These are phyloP conservation scores for Rhagoletis pomonella DNA, from an alignment of 1,140 invertebrate species.

Conservation along the genomic window DNA sequence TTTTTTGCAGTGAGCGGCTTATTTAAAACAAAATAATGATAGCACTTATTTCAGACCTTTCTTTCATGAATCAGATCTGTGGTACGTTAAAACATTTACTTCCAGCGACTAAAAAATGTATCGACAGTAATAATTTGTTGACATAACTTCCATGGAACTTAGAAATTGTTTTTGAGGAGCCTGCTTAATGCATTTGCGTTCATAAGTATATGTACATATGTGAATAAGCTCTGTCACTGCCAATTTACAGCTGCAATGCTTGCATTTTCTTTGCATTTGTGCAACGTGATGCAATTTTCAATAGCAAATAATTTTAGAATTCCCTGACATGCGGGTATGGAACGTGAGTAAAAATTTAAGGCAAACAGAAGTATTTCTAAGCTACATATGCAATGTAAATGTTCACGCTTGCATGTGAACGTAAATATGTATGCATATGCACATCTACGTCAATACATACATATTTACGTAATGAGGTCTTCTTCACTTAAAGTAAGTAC, in stretches of 20 bases:
- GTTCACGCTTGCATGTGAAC: neutral
- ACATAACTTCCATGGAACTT: too few relatives aligned
- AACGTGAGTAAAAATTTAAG: conserved; percentile 24
- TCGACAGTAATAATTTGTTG: too few relatives aligned
- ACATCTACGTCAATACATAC: neutral
- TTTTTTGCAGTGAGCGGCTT: too few relatives aligned
- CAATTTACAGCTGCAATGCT: conserved; percentile 15
- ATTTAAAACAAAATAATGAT: too few relatives aligned
- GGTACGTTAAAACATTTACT: too few relatives aligned
- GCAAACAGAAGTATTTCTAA: neutral
- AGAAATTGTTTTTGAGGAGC: too few relatives aligned
- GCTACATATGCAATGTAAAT: neutral
- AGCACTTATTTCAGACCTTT: too few relatives aligned
- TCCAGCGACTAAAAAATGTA: too few relatives aligned
- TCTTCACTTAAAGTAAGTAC: neutral
- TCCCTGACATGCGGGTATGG: neutral
- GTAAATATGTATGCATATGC: neutral
- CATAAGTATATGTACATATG: neutral
- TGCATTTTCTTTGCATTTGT: conserved; percentile 50
- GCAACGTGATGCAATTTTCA: conserved; percentile 50
- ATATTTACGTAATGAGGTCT: neutral
- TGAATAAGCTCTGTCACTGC: neutral
- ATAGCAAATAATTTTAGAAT: conserved; percentile 35
- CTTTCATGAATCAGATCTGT: too few relatives aligned
- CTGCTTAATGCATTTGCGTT: too few relatives aligned